Evolutionary conservation across 2,888 invertebrate genomes (phyloP).

Genomic region (Stenurella melanura): DNA sequence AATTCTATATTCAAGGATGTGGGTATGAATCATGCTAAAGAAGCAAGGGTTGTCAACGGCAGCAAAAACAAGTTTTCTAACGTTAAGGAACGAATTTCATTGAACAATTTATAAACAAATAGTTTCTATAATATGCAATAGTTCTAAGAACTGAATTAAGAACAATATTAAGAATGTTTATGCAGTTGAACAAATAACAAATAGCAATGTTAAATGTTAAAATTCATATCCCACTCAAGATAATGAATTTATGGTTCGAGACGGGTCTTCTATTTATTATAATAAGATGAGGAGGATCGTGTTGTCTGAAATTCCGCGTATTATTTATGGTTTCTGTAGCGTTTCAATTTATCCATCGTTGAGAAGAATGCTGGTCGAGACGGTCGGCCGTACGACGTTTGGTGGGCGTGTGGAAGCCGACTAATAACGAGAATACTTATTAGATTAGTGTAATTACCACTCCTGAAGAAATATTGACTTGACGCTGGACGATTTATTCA

Average conservation of each 20-base stretch:
- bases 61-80: too few species aligned
- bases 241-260: slow-evolving; percentile 62
- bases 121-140: too few species aligned
- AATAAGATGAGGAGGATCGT: slow-evolving; percentile 68
- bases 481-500: slow-evolving; percentile 28
- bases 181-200: slow-evolving; percentile 1
- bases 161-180: background rate
- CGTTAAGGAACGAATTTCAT: too few species aligned
- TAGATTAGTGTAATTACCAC: slow-evolving; percentile 71
- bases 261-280: slow-evolving; percentile 68
- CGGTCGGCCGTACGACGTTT: slow-evolving; percentile 44
- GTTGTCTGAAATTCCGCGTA: slow-evolving; percentile 71
- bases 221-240: slow-evolving; percentile 42
- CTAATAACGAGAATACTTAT: slow-evolving; percentile 69
- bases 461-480: slow-evolving; percentile 59
- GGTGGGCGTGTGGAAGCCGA: slow-evolving; percentile 72
- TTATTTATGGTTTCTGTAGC: slow-evolving; percentile 72
- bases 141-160: too few species aligned
- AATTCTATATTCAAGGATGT: too few species aligned
- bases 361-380: slow-evolving; percentile 42
- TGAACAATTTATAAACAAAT: too few species aligned
- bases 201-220: slow-evolving; percentile 48
- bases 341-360: slow-evolving; percentile 70
- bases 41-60: too few species aligned
- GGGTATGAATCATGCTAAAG: background rate